phyloP scores from a whole-genome alignment of 1,140 invertebrate species.

The Monochamus saltuarius region DNA sequence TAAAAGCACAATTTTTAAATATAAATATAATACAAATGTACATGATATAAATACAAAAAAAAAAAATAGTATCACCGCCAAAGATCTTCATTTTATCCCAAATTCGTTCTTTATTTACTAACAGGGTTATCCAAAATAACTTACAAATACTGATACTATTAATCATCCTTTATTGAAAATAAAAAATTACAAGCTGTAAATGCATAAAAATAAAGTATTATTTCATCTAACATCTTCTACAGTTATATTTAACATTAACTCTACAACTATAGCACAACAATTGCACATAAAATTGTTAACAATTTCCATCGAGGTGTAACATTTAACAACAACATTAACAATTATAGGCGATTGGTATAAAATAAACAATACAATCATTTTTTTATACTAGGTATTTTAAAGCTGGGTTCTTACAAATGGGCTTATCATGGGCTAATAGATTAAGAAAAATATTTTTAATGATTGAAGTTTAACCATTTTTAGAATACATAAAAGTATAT shows the following conservation, averaged over 20 bases:
- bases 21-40: too few relatives aligned
- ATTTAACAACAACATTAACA: slow-evolving; percentile 6
- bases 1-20: too few relatives aligned
- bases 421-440: not conserved
- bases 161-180: slow-evolving; percentile 16
- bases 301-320: not conserved
- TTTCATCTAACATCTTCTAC: not conserved
- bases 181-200: slow-evolving; percentile 26
- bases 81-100: too few relatives aligned
- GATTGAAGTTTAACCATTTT: not conserved
- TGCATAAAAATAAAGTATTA: slow-evolving; percentile 19
- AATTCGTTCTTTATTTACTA: too few relatives aligned
- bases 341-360: slow-evolving; percentile 1
- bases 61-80: too few relatives aligned
- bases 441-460: not conserved
- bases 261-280: slow-evolving; percentile 17
- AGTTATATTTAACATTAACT: slow-evolving; percentile 3
- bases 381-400: not conserved
- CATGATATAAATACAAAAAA: too few relatives aligned
- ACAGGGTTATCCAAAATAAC: not conserved
- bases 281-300: slow-evolving; percentile 1
- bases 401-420: too few relatives aligned
- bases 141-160: not conserved
- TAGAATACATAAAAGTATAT: too few relatives aligned
- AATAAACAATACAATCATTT: not conserved